Conservation (phyloP, 2,113 vertebrate species). For the Callipepla californica region DNA sequence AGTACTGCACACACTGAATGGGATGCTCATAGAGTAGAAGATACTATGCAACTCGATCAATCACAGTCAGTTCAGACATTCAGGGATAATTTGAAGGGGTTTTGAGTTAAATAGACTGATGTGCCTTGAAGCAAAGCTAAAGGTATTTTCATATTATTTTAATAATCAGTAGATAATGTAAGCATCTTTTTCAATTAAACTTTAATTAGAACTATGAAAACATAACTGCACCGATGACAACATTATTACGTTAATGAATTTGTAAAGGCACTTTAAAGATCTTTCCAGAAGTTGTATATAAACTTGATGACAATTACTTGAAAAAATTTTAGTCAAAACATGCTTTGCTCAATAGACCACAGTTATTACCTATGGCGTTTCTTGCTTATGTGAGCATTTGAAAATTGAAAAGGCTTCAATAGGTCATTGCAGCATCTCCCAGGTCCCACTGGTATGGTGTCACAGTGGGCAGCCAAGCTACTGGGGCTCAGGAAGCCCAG, state of each 20-base stretch:
- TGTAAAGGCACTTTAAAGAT: not conserved
- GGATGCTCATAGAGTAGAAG: not conserved
- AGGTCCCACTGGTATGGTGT: rapidly evolving
- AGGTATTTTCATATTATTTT: not conserved
- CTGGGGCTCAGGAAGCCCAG: rapidly evolving
- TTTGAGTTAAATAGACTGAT: not conserved
- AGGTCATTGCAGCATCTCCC: not conserved
- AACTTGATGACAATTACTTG: not conserved
- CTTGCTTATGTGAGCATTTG: not conserved
- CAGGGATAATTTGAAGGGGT: not conserved
- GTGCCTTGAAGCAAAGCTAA: not conserved
- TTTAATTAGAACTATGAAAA: not conserved
- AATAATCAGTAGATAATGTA: not conserved
- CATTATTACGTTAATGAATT: not conserved
- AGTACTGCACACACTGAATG: not conserved
- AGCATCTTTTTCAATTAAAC: not conserved
- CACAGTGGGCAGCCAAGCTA: not conserved
- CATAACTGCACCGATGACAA: not conserved
- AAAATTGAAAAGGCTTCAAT: not conserved
- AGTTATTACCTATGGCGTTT: not conserved
- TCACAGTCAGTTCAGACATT: not conserved
- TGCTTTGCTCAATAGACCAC: not conserved
- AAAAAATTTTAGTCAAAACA: not conserved
- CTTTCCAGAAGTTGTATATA: not conserved
- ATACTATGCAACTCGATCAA: not conserved